These are phyloP conservation scores for Apeltes quadracus DNA, from an alignment of 2,113 vertebrate genomes.

Conservation along the genomic window DNA sequence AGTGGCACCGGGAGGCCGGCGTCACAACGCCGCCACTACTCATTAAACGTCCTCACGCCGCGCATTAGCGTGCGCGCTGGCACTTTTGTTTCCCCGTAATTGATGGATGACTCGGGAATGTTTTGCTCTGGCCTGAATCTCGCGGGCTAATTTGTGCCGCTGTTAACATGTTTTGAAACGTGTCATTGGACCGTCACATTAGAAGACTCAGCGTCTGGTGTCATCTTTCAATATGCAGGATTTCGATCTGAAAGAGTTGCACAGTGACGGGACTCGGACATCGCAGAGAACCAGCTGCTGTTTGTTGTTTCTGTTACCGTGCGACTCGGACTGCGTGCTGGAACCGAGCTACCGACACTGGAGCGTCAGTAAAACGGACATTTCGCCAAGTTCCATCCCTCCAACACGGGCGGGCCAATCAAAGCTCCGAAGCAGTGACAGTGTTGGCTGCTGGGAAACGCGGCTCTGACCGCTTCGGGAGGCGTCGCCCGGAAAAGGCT, in stretches of 20 bases:
- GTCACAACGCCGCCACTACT: slow-evolving; percentile 31
- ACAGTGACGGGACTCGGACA: too few species aligned
- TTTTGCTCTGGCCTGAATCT: not conserved
- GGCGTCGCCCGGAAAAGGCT: not conserved
- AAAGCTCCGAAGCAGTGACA: not conserved
- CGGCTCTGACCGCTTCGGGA: not conserved
- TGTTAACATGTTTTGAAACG: not conserved
- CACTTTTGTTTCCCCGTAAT: not conserved
- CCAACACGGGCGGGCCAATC: too few species aligned
- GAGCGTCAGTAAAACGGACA: too few species aligned
- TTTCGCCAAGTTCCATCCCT: too few species aligned
- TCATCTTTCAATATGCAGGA: not conserved
- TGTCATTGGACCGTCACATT: not conserved
- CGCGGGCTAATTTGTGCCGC: not conserved
- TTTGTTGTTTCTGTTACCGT: too few species aligned
- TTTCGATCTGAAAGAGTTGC: not conserved
- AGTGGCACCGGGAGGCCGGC: slow-evolving; percentile 22
- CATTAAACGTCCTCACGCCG: slow-evolving; percentile 17
- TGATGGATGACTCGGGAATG: not conserved
- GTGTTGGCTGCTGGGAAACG: too few species aligned
- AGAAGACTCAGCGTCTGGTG: not conserved
- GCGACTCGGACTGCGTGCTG: too few species aligned
- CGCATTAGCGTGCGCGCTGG: slow-evolving; percentile 32
- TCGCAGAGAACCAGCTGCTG: too few species aligned
- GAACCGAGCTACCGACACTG: too few species aligned